phyloP scores from a whole-genome alignment of 2,888 invertebrate species.

The Amphipyra tragopoginis region DNA sequence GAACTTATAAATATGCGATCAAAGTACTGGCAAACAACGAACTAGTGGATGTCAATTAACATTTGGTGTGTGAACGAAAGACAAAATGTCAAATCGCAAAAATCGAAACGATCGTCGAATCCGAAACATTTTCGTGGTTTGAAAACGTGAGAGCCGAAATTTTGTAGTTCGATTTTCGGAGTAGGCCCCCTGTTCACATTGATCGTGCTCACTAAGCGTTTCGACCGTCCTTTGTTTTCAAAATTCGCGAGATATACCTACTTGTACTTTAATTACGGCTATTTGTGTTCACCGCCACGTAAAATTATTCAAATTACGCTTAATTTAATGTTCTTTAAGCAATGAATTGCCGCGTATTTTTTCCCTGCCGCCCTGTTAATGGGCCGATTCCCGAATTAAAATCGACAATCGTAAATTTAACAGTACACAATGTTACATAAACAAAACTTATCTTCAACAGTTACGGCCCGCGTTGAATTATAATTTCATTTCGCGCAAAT shows the following conservation, averaged over 20 bases:
- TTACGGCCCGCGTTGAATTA: constrained; percentile 70
- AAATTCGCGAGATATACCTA: constrained; percentile 71
- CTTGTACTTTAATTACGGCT: constrained; percentile 80
- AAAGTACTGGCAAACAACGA: too few species aligned
- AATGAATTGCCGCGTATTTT: constrained; percentile 82
- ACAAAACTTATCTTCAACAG: constrained; percentile 81
- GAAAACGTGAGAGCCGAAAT: too few species aligned
- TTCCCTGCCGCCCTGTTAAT: constrained; percentile 79
- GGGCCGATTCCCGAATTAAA: constrained; percentile 81
- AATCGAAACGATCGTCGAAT: too few species aligned
- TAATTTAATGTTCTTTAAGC: constrained; percentile 83
- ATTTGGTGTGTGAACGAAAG: too few species aligned
- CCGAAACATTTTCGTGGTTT: too few species aligned
- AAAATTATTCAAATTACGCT: constrained; percentile 85
- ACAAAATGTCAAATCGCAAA: too few species aligned
- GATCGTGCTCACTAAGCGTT: constrained; percentile 63
- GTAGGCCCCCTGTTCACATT: constrained; percentile 55
- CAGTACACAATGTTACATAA: constrained; percentile 76
- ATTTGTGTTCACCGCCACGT: constrained; percentile 84
- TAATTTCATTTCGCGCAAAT: constrained; percentile 70
- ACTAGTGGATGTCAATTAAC: too few species aligned
- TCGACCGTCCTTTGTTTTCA: constrained; percentile 61
- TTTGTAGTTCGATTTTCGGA: too few species aligned
- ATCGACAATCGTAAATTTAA: constrained; percentile 78
- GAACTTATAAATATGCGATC: too few species aligned